Base-by-base conservation (phyloP, 2,113 vertebrate species). In the Microtus ochrogaster region DNA sequence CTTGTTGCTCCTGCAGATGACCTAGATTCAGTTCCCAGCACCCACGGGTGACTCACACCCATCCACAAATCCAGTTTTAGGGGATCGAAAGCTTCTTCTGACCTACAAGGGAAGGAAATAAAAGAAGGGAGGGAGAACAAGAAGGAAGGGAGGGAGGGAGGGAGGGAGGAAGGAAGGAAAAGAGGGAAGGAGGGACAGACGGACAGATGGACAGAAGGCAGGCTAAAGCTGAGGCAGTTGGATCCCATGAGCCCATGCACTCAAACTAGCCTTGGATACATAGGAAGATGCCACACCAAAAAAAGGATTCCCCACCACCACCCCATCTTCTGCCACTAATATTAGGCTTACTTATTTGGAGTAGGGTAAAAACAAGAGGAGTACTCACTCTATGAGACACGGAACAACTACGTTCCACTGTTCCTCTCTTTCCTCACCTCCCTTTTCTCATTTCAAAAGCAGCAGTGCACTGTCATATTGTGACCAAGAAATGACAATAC, bases 181-280 rank as follows among this genome's bases (percentile, higher is more conserved):
- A 0, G 13, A 36, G 2, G 2, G 21, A 17, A 0, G 24, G 65
- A 47, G 13, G 11, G 17, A 30, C 7, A 4, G 16, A 17, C 0
- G 55, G 55, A 58, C 17, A 0, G 55, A 58, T 0, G 1, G 55
- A 58, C 55, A 19, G 55, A 66, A 7, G 7, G 39, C 24, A 30
- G 39, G 74, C 55, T 65, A 55, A 47, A 13, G 55, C 39, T 36
- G 72, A 63, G 11, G 19, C 19, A 89, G 39, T 28, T 36, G 13
- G 2, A 79, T 11, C 36, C 39, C 73, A 36, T 63, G 6, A 77
- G 28, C 28, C 28, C 39, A 89, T 28, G 22, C 8, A 10, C n/a
- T 41, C 5, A 55, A 88, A 26, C 14, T 41, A 72, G 49, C 49
- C 49, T 44, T 9, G 0, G 16, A 8, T 17, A 26, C 66, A 52